A percentile compares a stretch with the other conserved stretches of the same genome.
Conservation (phyloP, 2,113 vertebrate species). For the Apistogramma diplotaenia region DNA sequence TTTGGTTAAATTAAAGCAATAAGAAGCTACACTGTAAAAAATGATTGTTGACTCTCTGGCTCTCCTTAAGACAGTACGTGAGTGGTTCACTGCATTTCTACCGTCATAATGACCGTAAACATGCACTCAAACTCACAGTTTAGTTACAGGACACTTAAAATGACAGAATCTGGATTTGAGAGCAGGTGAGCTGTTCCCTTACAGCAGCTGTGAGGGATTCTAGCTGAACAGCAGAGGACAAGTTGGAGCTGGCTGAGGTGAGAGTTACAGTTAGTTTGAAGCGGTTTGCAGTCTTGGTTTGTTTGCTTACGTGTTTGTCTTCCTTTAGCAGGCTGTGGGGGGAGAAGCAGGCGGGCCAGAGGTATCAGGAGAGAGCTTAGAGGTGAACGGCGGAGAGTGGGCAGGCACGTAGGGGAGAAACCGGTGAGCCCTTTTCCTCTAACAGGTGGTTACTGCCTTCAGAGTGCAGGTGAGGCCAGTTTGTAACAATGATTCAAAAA, state of each 20-base stretch:
- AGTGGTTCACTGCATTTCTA: neutral
- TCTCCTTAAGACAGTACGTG: neutral
- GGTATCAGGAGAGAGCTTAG: too few species aligned
- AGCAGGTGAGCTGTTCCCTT: neutral
- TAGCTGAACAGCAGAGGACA: neutral
- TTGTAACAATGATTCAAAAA: neutral
- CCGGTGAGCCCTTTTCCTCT: neutral
- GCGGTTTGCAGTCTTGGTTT: neutral
- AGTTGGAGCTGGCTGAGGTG: fast-evolving
- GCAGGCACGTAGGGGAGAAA: neutral
- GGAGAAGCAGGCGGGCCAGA: neutral
- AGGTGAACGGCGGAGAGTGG: too few species aligned
- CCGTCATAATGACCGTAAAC: neutral
- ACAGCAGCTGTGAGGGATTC: neutral
- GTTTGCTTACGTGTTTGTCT: neutral
- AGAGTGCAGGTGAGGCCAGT: neutral
- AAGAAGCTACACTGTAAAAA: neutral
- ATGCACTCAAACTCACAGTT: neutral
- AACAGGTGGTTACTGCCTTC: neutral
- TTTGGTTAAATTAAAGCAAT: slow-evolving; percentile 18
- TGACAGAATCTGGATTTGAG: neutral
- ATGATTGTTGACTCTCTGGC: neutral
- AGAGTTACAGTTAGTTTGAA: neutral
- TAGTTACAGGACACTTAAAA: neutral
- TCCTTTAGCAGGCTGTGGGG: neutral